A percentile compares a stretch with the other conserved stretches of the same genome.
phyloP scores from a whole-genome alignment of 2,113 vertebrate species.

The Hemiprocne comata region DNA sequence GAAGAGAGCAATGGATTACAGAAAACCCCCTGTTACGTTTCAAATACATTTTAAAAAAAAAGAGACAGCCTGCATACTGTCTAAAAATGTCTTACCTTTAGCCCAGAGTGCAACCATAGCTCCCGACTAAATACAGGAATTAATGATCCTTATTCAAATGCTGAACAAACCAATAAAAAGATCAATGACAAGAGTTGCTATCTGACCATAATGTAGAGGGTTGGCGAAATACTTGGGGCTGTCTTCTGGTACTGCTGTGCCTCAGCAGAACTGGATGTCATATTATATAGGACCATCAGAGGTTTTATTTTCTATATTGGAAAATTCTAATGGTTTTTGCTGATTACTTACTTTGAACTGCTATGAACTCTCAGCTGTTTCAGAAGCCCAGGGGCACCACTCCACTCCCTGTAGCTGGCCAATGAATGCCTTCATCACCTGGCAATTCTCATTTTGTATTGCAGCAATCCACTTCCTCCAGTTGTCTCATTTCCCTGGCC shows the following conservation, averaged over 20 bases:
- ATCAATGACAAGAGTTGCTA: neutral
- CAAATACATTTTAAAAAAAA: neutral
- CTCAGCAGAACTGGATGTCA: neutral
- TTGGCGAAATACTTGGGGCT: neutral
- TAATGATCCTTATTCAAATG: neutral
- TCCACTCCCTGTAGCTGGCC: neutral
- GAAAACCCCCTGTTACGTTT: neutral
- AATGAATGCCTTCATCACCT: neutral
- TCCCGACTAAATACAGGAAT: neutral
- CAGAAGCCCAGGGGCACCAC: neutral
- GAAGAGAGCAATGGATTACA: neutral
- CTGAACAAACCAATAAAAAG: neutral
- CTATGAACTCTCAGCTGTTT: neutral
- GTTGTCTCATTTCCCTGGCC: neutral
- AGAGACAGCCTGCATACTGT: accelerated
- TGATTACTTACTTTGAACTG: neutral
- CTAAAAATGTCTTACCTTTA: neutral
- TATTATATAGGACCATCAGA: neutral
- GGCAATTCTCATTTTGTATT: neutral
- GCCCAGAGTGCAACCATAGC: neutral
- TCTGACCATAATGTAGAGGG: neutral
- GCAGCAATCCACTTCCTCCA: neutral
- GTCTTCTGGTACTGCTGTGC: neutral
- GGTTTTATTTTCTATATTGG: neutral
- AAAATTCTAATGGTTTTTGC: neutral